These are phyloP conservation scores for Plecturocebus donacophilus DNA, from an alignment of 2,113 vertebrate species.

Conservation along the genomic window DNA sequence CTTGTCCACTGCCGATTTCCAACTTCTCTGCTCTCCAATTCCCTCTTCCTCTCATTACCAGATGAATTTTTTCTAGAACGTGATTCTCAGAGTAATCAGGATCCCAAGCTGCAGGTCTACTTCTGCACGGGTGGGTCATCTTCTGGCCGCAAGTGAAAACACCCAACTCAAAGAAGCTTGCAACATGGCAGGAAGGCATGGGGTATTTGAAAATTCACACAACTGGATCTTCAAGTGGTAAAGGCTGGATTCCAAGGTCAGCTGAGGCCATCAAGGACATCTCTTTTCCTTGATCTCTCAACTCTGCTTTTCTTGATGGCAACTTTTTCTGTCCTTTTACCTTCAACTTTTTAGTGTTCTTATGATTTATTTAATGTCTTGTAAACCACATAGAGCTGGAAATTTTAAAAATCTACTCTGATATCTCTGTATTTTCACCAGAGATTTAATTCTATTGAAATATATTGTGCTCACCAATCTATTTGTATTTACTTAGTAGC, in stretches of 20 bases:
- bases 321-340: background rate
- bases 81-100: background rate
- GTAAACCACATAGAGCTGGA: background rate
- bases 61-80: background rate
- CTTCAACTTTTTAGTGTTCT: background rate
- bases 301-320: background rate
- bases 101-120: background rate
- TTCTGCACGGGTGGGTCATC: background rate
- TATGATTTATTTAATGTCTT: background rate
- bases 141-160: background rate
- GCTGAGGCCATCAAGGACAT: accelerated
- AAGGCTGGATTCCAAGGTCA: background rate
- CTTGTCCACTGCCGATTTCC: background rate
- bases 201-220: accelerated
- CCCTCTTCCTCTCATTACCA: background rate
- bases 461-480: background rate
- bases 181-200: background rate
- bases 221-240: background rate
- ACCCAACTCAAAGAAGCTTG: background rate
- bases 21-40: background rate
- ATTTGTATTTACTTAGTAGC: background rate
- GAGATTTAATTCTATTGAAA: background rate
- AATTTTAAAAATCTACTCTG: background rate
- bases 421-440: background rate
- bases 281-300: background rate